phyloP scores from a whole-genome alignment of 2,888 invertebrate species.

The Petrolisthes manimaculis region DNA sequence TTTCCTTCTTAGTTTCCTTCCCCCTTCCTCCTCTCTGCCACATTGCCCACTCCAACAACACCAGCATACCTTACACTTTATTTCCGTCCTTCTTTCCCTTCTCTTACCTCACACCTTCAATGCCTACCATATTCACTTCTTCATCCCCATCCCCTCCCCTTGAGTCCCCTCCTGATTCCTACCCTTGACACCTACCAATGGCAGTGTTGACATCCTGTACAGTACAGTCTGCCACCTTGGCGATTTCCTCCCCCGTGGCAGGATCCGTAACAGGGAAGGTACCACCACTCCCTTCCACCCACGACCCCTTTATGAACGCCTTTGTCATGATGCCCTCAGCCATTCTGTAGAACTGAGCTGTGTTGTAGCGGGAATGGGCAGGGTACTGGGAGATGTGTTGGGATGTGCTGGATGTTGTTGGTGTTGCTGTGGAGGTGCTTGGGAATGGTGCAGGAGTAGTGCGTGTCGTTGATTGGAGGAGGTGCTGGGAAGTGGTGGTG shows the following conservation, averaged over 20 bases:
- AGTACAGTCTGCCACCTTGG: slow-evolving; percentile 47
- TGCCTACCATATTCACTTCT: not conserved
- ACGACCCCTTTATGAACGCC: slow-evolving; percentile 45
- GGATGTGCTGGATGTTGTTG: not conserved
- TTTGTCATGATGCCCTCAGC: slow-evolving; percentile 16
- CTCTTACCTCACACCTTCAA: not conserved
- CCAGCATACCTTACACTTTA: not conserved
- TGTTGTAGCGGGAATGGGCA: not conserved
- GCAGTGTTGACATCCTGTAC: slow-evolving; percentile 36
- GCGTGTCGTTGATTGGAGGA: too few relatives aligned
- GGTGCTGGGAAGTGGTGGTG: too few relatives aligned
- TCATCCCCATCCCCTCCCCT: not conserved
- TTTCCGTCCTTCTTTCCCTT: not conserved
- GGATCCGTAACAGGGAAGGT: slow-evolving; percentile 55
- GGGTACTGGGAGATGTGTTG: not conserved
- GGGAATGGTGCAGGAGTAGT: too few relatives aligned
- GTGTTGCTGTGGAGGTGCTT: too few relatives aligned
- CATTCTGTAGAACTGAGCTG: slow-evolving; percentile 1
- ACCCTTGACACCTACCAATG: slow-evolving; percentile 38
- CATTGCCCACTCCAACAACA: not conserved
- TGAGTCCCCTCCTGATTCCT: not conserved
- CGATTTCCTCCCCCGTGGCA: slow-evolving; percentile 45
- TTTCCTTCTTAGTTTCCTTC: not conserved
- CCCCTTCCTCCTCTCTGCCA: not conserved
- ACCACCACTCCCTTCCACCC: slow-evolving; percentile 41